phyloP scores from a whole-genome alignment of 2,888 invertebrate species.

The Drosophila nr. fundita region DNA sequence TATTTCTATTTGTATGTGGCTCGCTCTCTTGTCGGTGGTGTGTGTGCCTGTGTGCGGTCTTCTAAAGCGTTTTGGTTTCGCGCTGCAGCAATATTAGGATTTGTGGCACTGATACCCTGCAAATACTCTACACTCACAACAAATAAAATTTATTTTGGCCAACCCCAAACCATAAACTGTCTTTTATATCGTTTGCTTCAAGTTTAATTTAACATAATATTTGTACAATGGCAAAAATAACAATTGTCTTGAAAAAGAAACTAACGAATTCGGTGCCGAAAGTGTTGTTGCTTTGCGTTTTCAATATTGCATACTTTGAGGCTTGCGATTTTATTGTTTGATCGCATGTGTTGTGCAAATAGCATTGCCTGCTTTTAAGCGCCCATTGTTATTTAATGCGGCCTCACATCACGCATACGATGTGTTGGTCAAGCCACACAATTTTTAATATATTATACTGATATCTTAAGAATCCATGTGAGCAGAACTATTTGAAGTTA shows the following conservation, averaged over 20 bases:
- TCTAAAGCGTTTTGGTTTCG: conserved; percentile 51
- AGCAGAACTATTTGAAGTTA: background rate
- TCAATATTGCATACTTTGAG: conserved; percentile 46
- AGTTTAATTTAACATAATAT: background rate
- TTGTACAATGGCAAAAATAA: background rate
- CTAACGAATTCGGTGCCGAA: conserved; percentile 5
- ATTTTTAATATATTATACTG: no score
- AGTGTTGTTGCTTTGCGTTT: background rate
- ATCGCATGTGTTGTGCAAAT: conserved; percentile 21
- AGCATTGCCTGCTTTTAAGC: conserved; percentile 56
- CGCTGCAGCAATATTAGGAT: conserved; percentile 29
- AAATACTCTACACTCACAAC: conserved; percentile 23
- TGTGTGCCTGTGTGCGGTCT: conserved; percentile 37
- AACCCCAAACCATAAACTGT: background rate
- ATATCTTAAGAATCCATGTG: background rate
- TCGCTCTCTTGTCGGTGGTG: conserved; percentile 7
- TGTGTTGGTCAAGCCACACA: conserved; percentile 3
- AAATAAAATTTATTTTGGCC: background rate
- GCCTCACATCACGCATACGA: conserved; percentile 34
- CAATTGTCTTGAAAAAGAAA: background rate
- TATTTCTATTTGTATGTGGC: conserved; percentile 31
- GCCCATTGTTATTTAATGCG: conserved; percentile 36
- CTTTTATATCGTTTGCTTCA: background rate
- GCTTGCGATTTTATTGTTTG: conserved; percentile 39
- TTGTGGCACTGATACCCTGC: conserved; percentile 24